These are phyloP conservation scores for Nettapus auritus DNA, from an alignment of 2,113 vertebrate species.

Conservation along the genomic window DNA sequence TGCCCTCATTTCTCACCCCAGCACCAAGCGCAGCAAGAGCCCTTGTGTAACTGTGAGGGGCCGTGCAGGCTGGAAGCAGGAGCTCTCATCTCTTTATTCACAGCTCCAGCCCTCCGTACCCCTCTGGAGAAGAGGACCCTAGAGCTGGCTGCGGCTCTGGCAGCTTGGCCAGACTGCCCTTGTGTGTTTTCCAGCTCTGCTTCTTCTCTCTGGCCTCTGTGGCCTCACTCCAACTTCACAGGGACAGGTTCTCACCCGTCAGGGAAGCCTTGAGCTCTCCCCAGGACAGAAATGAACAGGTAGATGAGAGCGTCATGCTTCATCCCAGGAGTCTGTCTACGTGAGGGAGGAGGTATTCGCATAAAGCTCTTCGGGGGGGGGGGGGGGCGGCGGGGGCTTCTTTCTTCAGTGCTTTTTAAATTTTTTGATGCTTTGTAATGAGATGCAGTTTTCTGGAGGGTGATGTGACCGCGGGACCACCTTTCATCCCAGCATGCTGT, in stretches of 20 bases:
- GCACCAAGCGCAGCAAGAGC: neutral
- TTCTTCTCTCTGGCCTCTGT: neutral
- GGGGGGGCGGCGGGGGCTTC: neutral
- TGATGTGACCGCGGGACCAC: neutral
- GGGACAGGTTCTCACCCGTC: neutral
- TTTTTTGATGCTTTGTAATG: neutral
- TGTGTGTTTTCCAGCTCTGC: neutral
- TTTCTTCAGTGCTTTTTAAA: neutral
- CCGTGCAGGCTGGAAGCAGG: neutral
- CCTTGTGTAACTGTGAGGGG: neutral
- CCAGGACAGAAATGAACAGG: neutral
- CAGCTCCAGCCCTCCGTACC: rapidly evolving
- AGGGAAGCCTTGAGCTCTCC: too few species aligned
- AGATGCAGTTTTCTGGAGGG: neutral
- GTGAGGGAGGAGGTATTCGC: neutral
- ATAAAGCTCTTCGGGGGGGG: neutral
- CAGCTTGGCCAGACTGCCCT: neutral
- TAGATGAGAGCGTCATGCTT: neutral
- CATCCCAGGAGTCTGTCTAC: neutral
- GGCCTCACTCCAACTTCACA: neutral
- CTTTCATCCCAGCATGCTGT: neutral
- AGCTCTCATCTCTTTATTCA: neutral
- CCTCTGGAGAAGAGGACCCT: neutral
- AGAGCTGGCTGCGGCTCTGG: neutral
- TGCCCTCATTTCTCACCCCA: neutral